Evolutionary conservation across 2,797 vertebrate genomes (phyloP).

Genomic region (Esox masquinongy): DNA sequence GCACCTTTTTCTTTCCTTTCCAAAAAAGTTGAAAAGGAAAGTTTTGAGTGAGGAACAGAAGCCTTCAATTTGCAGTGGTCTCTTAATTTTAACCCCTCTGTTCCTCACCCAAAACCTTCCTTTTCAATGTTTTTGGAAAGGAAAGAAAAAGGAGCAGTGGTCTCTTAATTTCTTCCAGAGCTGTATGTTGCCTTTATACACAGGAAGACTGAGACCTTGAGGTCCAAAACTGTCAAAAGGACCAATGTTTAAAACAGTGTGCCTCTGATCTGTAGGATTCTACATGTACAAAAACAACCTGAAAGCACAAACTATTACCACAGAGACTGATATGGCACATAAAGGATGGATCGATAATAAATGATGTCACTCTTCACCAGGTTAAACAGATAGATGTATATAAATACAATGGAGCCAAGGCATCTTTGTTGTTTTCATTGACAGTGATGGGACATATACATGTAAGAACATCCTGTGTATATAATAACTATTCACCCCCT

Average conservation of each 20-base stretch:
- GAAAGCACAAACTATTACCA: background rate
- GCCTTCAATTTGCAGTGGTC: no score
- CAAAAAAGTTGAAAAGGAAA: no score
- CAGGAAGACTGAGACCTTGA: background rate
- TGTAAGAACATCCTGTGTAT: no score
- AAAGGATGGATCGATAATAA: background rate
- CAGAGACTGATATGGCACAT: slow-evolving; percentile 12
- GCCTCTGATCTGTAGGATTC: background rate
- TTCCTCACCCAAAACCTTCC: no score
- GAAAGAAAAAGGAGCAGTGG: no score
- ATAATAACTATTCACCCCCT: no score
- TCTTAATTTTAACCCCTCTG: no score
- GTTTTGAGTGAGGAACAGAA: no score
- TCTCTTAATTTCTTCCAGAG: no score
- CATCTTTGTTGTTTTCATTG: slow-evolving; percentile 12
- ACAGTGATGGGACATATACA: background rate
- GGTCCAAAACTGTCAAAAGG: background rate
- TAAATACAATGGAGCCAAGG: slow-evolving; percentile 6
- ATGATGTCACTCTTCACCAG: background rate
- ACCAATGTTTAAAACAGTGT: background rate
- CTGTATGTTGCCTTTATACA: background rate
- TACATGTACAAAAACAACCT: background rate
- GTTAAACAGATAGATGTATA: background rate
- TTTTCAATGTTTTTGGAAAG: no score
- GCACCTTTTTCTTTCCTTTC: no score